These are phyloP conservation scores for Andrena chrysosceles DNA, from an alignment of 2,888 invertebrate species.

Conservation along the genomic window DNA sequence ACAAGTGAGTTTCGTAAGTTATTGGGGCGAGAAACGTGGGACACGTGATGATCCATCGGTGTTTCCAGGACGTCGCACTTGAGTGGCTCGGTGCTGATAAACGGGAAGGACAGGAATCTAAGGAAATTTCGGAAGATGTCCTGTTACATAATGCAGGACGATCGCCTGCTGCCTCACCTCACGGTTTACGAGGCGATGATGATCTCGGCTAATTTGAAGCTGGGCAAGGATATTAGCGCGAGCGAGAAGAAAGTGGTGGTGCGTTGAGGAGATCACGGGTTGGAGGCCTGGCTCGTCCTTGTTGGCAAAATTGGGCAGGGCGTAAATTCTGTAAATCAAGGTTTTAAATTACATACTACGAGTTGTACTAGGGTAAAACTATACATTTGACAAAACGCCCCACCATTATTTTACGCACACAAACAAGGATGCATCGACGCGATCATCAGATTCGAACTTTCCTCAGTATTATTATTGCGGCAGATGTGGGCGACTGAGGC, in stretches of 20 bases:
- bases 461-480: no score
- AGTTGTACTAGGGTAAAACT: no score
- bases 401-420: no score
- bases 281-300: no score
- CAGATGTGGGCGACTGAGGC: no score
- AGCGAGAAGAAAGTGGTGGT: constrained; percentile 92
- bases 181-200: constrained; percentile 97
- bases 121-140: constrained; percentile 96
- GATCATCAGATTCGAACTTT: no score
- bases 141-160: constrained; percentile 99
- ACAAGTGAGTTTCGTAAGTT: constrained; percentile 89
- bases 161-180: constrained; percentile 94
- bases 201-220: constrained; percentile 96
- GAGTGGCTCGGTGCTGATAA: constrained; percentile 94
- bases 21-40: neutral
- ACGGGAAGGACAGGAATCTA: constrained; percentile 94
- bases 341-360: no score
- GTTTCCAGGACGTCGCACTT: constrained; percentile 92
- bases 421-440: no score
- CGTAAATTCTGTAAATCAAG: no score
- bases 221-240: constrained; percentile 91
- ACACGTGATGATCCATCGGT: neutral
- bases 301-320: no score
- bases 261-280: constrained; percentile 37
- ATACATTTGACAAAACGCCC: no score